A percentile compares a stretch with the other conserved stretches of the same genome.
Conservation (phyloP, 2,797 vertebrate genomes). For the Sebastes ruberrimus region DNA sequence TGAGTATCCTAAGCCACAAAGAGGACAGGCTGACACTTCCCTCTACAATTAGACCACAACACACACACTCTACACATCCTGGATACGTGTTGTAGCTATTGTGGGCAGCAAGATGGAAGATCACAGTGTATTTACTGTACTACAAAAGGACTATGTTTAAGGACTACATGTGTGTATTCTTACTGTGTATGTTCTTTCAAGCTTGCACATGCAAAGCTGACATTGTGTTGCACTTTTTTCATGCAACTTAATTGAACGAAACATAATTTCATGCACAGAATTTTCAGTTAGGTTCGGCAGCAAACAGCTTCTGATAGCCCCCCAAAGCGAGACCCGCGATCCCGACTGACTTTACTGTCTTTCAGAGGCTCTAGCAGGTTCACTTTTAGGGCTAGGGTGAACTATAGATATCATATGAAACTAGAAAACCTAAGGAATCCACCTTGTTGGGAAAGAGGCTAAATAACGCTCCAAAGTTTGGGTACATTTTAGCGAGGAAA, state of each 20-base stretch:
- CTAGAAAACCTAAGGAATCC: too few relatives aligned
- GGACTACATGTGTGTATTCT: not conserved
- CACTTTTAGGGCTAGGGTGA: too few relatives aligned
- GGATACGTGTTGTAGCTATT: not conserved
- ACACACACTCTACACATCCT: constrained; percentile 20
- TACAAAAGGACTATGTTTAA: not conserved
- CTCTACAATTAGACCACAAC: constrained; percentile 66
- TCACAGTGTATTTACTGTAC: not conserved
- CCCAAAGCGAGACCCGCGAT: not conserved
- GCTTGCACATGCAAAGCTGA: not conserved
- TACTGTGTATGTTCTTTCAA: not conserved
- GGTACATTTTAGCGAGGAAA: too few relatives aligned
- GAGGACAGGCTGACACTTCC: constrained; percentile 58
- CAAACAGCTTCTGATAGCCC: not conserved
- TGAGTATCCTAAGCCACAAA: constrained; percentile 52
- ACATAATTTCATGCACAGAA: rapidly evolving
- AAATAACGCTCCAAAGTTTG: rapidly evolving
- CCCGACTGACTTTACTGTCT: too few relatives aligned
- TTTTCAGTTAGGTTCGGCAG: not conserved
- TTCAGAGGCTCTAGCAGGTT: too few relatives aligned
- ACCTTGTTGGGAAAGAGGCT: too few relatives aligned
- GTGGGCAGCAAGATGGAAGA: not conserved
- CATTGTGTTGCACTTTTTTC: not conserved
- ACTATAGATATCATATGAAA: too few relatives aligned
- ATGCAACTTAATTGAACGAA: not conserved